Base-by-base conservation (phyloP, 2,888 invertebrate species). In the Drepanosiphum platanoidis region DNA sequence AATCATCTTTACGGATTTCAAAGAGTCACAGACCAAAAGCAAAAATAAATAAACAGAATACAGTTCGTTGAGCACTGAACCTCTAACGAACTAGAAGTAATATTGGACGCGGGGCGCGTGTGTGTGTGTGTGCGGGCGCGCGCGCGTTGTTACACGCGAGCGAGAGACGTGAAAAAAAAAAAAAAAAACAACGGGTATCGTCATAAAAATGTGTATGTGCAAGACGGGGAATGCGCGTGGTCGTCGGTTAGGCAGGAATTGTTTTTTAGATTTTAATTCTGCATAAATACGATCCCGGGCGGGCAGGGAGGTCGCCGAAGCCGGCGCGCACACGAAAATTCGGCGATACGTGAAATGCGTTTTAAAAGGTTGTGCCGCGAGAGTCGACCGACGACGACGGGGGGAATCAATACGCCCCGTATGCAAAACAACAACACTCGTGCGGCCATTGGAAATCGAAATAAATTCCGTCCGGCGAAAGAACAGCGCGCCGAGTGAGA, bases 81-180 rank as follows among this genome's bases (percentile, higher is more conserved):
- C 15, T 84, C 66, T 77, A 84, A 77, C 84, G 84, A 84, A 84
- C 84, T 84, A 84, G 75, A 77, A 84, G 77, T 84, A 84, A 84
- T 75, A 66, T 36, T 34, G 74, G 64, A 83, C 42, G 27, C 1
- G n/a, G 71, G 34, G 15, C 8, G 13, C 0, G 5, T 15, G 9
- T 46, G 15, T 46, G 18, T 46, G 9, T 8, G 46, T 15, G 15
- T 46, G 1, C 18, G 46, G 1, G 1, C 18, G 46, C 18, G 3
- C 8, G 52, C 22, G 52, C 8, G 52, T n/a, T 52, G 52, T 52
- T n/a, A 3, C 18, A 9, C 3, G 52, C 5, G 5, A 1, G 52
- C 22, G 34, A 18, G 27, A 39, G 74, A 18, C n/a, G 27, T 22
- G 13, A 27, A 32, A 13, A 27, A 74, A 4, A 27, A 11, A 74